phyloP scores from a whole-genome alignment of 2,888 invertebrate genomes.

The Himalopsyche tibetana region DNA sequence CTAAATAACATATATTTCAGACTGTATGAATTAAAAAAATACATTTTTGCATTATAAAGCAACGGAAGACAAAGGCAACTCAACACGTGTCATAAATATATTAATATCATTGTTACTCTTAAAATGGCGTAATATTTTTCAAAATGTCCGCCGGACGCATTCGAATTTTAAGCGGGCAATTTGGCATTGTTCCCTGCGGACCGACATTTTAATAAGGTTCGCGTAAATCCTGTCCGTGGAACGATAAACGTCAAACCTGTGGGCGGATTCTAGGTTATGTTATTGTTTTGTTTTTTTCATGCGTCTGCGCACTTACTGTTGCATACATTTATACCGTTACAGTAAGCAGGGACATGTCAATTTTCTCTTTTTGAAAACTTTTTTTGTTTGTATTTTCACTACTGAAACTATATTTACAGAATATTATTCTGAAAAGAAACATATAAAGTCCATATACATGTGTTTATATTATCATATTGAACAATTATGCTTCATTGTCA shows the following conservation, averaged over 20 bases:
- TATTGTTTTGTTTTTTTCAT: constrained; percentile 31
- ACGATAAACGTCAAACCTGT: constrained; percentile 45
- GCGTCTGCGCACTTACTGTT: not conserved
- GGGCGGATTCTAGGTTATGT: constrained; percentile 29
- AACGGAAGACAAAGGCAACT: not conserved
- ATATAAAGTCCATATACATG: too few species aligned
- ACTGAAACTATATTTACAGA: too few species aligned
- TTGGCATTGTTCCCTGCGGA: constrained; percentile 47
- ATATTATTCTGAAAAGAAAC: too few species aligned
- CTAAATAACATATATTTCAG: too few species aligned
- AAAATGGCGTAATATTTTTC: constrained; percentile 7
- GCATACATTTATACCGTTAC: not conserved
- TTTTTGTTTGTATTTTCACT: too few species aligned
- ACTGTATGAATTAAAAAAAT: too few species aligned
- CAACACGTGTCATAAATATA: not conserved
- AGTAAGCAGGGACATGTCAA: not conserved
- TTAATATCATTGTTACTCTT: not conserved
- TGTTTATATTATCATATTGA: too few species aligned
- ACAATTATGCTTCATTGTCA: too few species aligned
- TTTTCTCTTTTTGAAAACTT: not conserved
- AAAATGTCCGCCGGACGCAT: constrained; percentile 16
- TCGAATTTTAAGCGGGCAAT: constrained; percentile 46
- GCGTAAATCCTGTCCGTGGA: constrained; percentile 49
- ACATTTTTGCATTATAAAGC: too few species aligned
- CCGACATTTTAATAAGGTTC: constrained; percentile 47